These are phyloP conservation scores for Parnassius apollo DNA, from an alignment of 2,888 invertebrate genomes.

Conservation along the genomic window DNA sequence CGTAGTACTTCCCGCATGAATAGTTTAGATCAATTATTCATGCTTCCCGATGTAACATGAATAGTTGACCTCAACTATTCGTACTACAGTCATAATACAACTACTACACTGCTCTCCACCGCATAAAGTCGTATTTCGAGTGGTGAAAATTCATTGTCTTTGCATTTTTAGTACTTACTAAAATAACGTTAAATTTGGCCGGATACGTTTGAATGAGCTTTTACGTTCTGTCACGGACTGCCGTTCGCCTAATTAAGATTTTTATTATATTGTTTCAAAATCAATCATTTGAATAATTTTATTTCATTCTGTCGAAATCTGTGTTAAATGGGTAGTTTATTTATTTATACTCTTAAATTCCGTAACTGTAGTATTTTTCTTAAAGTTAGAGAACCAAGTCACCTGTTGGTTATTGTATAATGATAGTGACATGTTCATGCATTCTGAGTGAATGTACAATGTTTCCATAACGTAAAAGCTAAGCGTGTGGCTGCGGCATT, in stretches of 20 bases:
- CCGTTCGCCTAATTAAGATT: constrained; percentile 11
- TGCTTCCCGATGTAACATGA: too few relatives aligned
- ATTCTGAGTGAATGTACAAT: too few relatives aligned
- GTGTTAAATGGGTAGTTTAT: not conserved
- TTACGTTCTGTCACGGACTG: constrained; percentile 8
- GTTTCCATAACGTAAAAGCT: too few relatives aligned
- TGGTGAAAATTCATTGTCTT: not conserved
- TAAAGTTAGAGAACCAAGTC: too few relatives aligned
- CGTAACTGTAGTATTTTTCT: not conserved
- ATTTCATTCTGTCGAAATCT: constrained; percentile 12
- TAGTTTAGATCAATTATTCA: too few relatives aligned
- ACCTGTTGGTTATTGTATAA: too few relatives aligned
- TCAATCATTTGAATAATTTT: not conserved
- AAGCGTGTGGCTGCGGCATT: too few relatives aligned
- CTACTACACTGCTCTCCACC: too few relatives aligned
- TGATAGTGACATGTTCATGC: too few relatives aligned
- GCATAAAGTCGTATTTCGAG: not conserved
- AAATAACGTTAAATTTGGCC: not conserved
- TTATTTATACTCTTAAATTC: not conserved
- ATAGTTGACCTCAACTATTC: too few relatives aligned
- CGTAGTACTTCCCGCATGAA: too few relatives aligned
- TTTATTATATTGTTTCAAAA: constrained; percentile 15
- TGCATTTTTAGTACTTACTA: not conserved
- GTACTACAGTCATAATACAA: too few relatives aligned
- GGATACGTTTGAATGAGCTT: constrained; percentile 2